phyloP scores from a whole-genome alignment of 2,797 vertebrate genomes.

The Vultur gryphus region DNA sequence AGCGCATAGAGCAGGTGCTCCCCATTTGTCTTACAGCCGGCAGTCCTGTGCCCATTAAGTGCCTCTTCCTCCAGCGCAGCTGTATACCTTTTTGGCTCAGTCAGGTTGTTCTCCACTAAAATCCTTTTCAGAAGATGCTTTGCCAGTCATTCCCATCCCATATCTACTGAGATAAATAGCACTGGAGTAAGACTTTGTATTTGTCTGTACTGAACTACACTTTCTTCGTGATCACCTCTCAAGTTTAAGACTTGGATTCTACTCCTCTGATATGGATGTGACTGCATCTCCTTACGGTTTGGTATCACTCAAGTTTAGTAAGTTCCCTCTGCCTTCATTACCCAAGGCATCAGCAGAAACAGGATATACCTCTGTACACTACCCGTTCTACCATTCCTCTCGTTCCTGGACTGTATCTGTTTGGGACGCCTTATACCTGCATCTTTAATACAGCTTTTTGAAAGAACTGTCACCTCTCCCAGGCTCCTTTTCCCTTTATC shows the following conservation, averaged over 20 bases:
- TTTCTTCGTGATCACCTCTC: not conserved
- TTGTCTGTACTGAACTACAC: not conserved
- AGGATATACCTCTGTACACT: fast-evolving
- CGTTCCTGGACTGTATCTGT: not conserved
- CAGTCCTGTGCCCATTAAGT: not conserved
- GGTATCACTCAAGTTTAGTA: not conserved
- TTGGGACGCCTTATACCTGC: not conserved
- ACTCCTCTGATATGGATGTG: not conserved
- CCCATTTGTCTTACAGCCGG: not conserved
- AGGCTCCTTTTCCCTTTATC: not conserved
- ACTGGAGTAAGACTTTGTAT: not conserved
- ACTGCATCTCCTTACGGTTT: not conserved
- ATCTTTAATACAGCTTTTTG: not conserved
- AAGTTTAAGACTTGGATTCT: not conserved
- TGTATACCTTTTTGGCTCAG: not conserved
- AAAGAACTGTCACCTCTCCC: not conserved
- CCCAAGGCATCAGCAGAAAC: not conserved
- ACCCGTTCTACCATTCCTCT: not conserved
- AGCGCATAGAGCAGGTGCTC: not conserved
- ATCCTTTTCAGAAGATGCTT: not conserved
- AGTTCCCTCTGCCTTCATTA: not conserved
- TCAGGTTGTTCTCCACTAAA: not conserved
- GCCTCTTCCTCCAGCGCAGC: not conserved
- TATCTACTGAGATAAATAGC: not conserved
- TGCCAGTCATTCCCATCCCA: not conserved